A percentile compares a stretch with the other conserved stretches of the same genome.
Conservation (phyloP, 2,113 vertebrate genomes). For the Nerophis lumbriciformis region DNA sequence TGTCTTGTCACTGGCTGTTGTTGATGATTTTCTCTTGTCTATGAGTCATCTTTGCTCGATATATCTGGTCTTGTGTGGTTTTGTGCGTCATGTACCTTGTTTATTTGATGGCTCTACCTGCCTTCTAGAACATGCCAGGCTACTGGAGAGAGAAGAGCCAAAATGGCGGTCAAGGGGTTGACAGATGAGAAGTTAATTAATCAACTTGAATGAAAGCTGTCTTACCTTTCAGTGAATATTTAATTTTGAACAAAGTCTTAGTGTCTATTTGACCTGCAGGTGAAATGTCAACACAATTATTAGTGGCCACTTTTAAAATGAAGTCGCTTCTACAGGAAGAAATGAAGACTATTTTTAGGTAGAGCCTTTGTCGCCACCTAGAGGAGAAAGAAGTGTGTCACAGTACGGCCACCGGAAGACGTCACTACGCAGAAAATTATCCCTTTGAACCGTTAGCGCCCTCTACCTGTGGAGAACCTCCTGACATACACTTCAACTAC, state of each 20-base stretch:
- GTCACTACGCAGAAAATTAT: neutral
- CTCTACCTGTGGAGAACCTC: neutral
- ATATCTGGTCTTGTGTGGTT: neutral
- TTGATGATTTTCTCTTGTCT: neutral
- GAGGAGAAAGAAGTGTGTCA: constrained; percentile 11
- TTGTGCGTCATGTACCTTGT: neutral
- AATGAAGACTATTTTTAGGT: neutral
- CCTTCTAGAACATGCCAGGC: neutral
- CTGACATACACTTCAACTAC: neutral
- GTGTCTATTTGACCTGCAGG: too few relatives aligned
- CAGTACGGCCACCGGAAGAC: neutral
- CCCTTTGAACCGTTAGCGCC: neutral
- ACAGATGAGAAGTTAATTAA: neutral
- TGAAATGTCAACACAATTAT: too few relatives aligned
- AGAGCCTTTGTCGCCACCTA: constrained; percentile 31
- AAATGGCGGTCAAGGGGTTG: neutral
- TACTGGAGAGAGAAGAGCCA: neutral
- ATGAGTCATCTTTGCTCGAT: neutral
- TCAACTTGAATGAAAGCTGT: neutral
- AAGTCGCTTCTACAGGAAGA: too few relatives aligned
- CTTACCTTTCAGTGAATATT: neutral
- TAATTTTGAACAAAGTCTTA: too few relatives aligned
- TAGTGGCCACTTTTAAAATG: too few relatives aligned
- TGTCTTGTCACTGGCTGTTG: too few relatives aligned
- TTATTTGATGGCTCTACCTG: neutral